Evolutionary conservation across 2,797 vertebrate genomes (phyloP), one percentile per base, ranked within the genome.

Genomic region (Pelobates cultripes): DNA sequence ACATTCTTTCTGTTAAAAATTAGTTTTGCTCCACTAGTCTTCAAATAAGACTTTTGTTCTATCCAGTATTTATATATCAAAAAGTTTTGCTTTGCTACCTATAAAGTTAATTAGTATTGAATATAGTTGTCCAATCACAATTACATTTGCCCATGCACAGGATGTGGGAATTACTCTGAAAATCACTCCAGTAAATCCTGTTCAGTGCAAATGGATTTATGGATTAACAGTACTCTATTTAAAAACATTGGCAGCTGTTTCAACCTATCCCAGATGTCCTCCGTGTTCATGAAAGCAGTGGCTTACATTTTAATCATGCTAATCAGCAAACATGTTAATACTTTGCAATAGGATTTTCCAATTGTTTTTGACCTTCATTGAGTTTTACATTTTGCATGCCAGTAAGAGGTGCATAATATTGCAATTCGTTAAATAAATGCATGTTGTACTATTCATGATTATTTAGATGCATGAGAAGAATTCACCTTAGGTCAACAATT

Each of bases 201-300:
- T 82, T 82, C 80, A 82, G 77, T 66, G 72, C 75, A 78, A 73
- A 83, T 83, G 81, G 81, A 83, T 83, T 83, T 83, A 73, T 83
- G 75, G 81, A 83, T 83, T 83, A 83, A 68, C 75, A 78, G 81
- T 73, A 78, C 81, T 78, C 81, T 83, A 83, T 78, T 83, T 83
- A 83, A 83, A 77, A 83, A 78, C 81, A 78, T 78, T 83, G 81
- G 70, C 81, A 83, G 81, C 75, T 83, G 81, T 78, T 83, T 68
- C 75, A 67, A 55, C 75, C 81, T 73, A 82, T 66, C 81, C 81
- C 81, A 82, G 75, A 82, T 82, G 81, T 82, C 81, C 75, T 78
- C 63, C 63, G 41, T 43, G 14, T 77, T 78, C 81, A 83, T 83
- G 81, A 83, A 83, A 78, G 81, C 81, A 73, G 68, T 73, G 81